Conservation (phyloP, 2,113 vertebrate species). For the Hypocryptadius cinnamomeus region DNA sequence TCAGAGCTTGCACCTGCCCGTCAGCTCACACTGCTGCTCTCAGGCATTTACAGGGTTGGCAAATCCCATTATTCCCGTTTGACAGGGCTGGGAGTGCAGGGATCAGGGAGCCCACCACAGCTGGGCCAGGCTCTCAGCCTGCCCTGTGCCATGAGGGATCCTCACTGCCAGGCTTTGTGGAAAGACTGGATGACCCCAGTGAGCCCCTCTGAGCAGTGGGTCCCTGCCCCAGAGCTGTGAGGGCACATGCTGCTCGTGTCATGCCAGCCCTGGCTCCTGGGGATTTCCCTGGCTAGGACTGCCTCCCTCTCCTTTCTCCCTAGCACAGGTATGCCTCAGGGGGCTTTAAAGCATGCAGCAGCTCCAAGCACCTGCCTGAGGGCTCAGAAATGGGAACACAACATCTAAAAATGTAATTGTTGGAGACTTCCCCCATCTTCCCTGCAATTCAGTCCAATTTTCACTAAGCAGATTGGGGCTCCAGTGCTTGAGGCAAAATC, state of each 20-base stretch:
- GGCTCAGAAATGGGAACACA: not conserved
- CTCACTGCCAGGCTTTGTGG: not conserved
- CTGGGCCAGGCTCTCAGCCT: not conserved
- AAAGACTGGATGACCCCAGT: not conserved
- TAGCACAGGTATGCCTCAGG: not conserved
- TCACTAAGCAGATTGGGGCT: not conserved
- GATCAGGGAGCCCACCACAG: not conserved
- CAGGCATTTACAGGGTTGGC: not conserved
- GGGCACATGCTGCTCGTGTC: fast-evolving
- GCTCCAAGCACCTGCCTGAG: not conserved
- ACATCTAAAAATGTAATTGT: not conserved
- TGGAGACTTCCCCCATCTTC: not conserved
- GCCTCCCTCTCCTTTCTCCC: not conserved
- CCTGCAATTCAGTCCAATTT: not conserved
- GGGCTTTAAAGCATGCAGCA: not conserved
- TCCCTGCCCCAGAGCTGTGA: not conserved
- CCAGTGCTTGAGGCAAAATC: not conserved
- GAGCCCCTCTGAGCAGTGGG: not conserved
- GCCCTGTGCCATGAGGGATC: fast-evolving
- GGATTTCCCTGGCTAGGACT: not conserved
- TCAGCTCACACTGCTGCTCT: not conserved
- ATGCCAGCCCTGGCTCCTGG: not conserved
- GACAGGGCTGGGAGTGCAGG: not conserved
- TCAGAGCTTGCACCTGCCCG: not conserved
- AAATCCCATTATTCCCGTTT: not conserved